Evolutionary conservation across 2,888 invertebrate genomes (phyloP).

Genomic region (Xestia xanthographa): DNA sequence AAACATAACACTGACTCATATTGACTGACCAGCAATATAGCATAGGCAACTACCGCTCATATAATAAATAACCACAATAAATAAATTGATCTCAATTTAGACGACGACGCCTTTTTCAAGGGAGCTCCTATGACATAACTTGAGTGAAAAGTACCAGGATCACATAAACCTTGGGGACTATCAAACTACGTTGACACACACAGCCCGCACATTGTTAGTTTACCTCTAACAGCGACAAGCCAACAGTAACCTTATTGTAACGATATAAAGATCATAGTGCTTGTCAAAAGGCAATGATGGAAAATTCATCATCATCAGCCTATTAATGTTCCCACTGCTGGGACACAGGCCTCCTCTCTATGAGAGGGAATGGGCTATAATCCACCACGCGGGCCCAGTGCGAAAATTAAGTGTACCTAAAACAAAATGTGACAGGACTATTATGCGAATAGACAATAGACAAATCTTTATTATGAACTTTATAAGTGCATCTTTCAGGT

Average conservation of each 20-base stretch:
- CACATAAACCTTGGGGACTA: background rate
- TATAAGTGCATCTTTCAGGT: no score
- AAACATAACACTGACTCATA: background rate
- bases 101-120: background rate
- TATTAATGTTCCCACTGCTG: no score
- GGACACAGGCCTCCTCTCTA: no score
- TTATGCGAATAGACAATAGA: no score
- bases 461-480: no score
- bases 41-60: background rate
- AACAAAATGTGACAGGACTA: background rate
- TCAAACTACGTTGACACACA: background rate
- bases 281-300: background rate
- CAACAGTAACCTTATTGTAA: background rate
- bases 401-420: background rate
- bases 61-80: background rate
- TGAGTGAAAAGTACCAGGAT: constrained; percentile 1
- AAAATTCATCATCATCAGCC: background rate
- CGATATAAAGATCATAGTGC: background rate
- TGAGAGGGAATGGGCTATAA: no score
- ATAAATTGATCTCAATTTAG: background rate
- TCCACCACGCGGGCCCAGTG: no score
- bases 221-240: background rate
- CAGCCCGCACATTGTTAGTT: background rate
- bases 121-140: background rate
- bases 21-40: background rate